These are phyloP conservation scores for Ichneumon xanthorius DNA, from an alignment of 2,888 invertebrate genomes.

Conservation along the genomic window DNA sequence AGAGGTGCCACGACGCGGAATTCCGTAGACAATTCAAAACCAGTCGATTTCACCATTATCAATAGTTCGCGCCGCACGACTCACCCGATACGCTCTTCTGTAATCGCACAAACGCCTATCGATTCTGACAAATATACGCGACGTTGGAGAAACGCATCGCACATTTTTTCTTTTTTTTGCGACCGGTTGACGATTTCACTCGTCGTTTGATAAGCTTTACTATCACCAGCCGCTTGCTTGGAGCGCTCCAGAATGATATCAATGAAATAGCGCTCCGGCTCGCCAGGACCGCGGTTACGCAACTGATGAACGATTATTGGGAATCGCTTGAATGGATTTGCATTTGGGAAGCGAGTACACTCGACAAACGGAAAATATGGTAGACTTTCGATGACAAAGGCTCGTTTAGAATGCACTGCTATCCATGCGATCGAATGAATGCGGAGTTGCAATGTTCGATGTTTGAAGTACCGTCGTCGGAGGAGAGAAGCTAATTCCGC, in stretches of 20 bases:
- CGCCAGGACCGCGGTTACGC: neutral
- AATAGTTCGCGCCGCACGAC: constrained; percentile 28
- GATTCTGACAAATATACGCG: constrained; percentile 1
- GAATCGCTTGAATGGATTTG: neutral
- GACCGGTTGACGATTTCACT: neutral
- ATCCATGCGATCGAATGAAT: neutral
- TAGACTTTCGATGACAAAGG: neutral
- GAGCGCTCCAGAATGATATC: neutral
- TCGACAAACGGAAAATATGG: neutral
- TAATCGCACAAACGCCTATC: constrained; percentile 46
- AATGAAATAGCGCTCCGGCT: neutral
- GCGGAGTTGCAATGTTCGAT: neutral
- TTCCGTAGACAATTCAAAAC: constrained; percentile 71
- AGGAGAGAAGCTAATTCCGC: neutral
- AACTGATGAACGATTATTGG: neutral
- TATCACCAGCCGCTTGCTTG: neutral
- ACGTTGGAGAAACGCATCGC: neutral
- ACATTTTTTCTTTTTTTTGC: neutral
- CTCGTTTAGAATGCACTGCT: neutral
- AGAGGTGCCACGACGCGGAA: constrained; percentile 63
- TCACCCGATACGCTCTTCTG: constrained; percentile 25
- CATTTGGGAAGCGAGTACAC: neutral
- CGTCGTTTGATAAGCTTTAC: neutral
- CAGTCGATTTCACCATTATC: constrained; percentile 68
- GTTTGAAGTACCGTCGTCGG: neutral